phyloP scores from a whole-genome alignment of 2,797 vertebrate species.

The Acipenser oxyrinchus region DNA sequence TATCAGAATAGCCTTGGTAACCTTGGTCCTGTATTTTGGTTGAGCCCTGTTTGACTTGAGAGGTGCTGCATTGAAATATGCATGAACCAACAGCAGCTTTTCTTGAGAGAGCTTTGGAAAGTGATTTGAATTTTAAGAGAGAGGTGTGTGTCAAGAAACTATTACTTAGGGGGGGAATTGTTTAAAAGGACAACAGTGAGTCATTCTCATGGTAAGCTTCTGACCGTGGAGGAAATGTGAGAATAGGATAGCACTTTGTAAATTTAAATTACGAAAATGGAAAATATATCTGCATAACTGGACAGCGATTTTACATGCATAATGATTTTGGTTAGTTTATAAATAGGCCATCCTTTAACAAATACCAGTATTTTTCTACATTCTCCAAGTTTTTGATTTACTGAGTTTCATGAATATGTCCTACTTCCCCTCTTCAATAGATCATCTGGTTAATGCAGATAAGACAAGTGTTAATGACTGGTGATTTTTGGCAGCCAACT shows the following conservation, averaged over 20 bases:
- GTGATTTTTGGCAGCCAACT: too few relatives aligned
- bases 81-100: neutral
- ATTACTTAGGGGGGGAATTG: neutral
- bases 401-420: too few relatives aligned
- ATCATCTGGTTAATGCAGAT: too few relatives aligned
- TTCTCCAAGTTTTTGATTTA: too few relatives aligned
- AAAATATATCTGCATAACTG: too few relatives aligned
- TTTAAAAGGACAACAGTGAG: neutral
- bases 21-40: neutral
- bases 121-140: neutral
- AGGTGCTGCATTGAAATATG: slow-evolving; percentile 3
- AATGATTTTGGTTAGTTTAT: too few relatives aligned
- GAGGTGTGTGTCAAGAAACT: neutral
- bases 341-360: too few relatives aligned
- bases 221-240: neutral
- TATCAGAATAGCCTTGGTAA: slow-evolving; percentile 1
- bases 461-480: too few relatives aligned
- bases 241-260: neutral
- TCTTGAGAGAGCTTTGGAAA: neutral
- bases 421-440: too few relatives aligned
- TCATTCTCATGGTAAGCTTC: neutral
- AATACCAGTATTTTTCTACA: too few relatives aligned
- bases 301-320: too few relatives aligned
- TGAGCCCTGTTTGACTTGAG: neutral
- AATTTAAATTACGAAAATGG: neutral